Evolutionary conservation across 2,888 invertebrate species (phyloP).

Genomic region (Drosophila silvestris): DNA sequence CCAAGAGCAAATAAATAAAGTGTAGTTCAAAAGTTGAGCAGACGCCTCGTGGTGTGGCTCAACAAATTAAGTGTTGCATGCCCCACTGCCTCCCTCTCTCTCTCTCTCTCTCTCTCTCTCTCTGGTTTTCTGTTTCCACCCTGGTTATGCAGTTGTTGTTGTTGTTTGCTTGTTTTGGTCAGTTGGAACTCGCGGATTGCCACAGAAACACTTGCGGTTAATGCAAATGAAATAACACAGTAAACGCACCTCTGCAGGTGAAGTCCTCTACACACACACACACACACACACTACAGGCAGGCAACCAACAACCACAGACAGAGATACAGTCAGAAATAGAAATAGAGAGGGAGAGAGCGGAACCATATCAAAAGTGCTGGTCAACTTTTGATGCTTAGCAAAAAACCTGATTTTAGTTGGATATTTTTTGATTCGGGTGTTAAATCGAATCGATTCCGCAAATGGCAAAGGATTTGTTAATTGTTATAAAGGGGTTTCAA

Average conservation of each 20-base stretch:
- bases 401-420: not conserved
- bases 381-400: not conserved
- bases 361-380: not conserved
- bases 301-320: slow-evolving; percentile 4
- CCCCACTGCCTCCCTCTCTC: not conserved
- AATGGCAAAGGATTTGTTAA: not conserved
- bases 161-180: slow-evolving; percentile 31
- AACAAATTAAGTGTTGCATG: slow-evolving; percentile 41
- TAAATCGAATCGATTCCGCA: not conserved
- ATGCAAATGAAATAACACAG: slow-evolving; percentile 49
- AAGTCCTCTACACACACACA: slow-evolving; percentile 11
- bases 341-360: not conserved
- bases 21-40: slow-evolving; percentile 27
- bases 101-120: not conserved
- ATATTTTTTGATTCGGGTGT: not conserved
- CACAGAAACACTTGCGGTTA: slow-evolving; percentile 53
- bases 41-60: slow-evolving; percentile 24
- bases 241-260: slow-evolving; percentile 37
- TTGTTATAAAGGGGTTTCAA: not conserved
- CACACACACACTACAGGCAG: slow-evolving; percentile 21
- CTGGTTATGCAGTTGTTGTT: not conserved
- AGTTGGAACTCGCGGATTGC: slow-evolving; percentile 29
- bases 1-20: slow-evolving; percentile 6
- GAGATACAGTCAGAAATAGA: not conserved
- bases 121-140: not conserved